Base-by-base conservation (phyloP, 2,797 vertebrate species). In the Xenentodon cancila region DNA sequence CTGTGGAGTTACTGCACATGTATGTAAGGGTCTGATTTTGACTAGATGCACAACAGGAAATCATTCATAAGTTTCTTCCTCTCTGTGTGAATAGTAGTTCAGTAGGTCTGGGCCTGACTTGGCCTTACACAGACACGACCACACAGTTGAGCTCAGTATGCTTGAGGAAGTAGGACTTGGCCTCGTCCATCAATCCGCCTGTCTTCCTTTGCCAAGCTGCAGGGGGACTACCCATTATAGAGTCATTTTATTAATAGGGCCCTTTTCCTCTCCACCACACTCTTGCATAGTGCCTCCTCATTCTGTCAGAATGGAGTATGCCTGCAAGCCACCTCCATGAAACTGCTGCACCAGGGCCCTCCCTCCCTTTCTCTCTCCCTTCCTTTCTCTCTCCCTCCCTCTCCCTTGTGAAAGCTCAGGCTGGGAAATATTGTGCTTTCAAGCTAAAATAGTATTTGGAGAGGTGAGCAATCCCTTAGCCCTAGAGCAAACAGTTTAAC, bases 211-310 rank as follows among this genome's bases (percentile, higher is more conserved):
- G 83, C 85, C 89, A 80, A 86, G 86, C 88, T 89, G 84, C 84
- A 88, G 25, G 86, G 89, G 85, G 83, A 86, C 84, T 88, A 85
- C 84, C 89, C 88, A 92, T 92, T 91, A 91, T 83, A 70, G 87
- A 87, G 66, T 91, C 88, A 88, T 91, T 92, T 91, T 90, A 91
- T 93, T 92, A 92, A 92, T 90, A 92, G 85, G 82, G 56, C 84
- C 85, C 90, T 85, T 89, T 89, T 87, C 87, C 87, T 85, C 85
- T 88, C 83, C 56, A 68, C 88, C 86, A 87, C 87, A 84, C 86
- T 88, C 84, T 80, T 75, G 76, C 84, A 79, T 86, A 89, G 85
- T 85, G 85, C 85, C 86, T 89, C 88, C 82, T 85, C 83, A 90
- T 90, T 90, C 88, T 90, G 89, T 92, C 89, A 89, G 91, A 82